These are phyloP conservation scores for Smithornis capensis DNA, from an alignment of 2,113 vertebrate genomes.

Conservation along the genomic window DNA sequence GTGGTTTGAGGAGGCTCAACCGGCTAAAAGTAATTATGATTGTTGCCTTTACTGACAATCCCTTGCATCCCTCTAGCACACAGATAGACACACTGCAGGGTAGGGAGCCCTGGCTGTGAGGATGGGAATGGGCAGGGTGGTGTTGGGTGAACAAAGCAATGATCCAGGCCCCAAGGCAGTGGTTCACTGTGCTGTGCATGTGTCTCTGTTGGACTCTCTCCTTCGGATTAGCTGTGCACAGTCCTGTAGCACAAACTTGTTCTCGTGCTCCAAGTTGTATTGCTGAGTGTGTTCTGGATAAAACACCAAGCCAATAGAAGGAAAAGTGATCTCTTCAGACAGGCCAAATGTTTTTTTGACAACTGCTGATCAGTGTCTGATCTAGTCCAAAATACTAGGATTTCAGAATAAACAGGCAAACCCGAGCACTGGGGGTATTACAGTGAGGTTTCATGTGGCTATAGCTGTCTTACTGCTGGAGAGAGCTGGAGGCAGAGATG, in stretches of 20 bases:
- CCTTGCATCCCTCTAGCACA: not conserved
- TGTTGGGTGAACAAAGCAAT: not conserved
- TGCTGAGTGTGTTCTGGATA: not conserved
- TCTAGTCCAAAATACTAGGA: not conserved
- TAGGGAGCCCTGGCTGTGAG: not conserved
- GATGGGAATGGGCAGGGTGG: not conserved
- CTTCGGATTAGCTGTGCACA: not conserved
- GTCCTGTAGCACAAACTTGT: not conserved
- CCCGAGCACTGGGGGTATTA: not conserved
- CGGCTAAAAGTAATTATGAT: not conserved
- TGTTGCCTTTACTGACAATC: not conserved
- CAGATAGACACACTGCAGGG: not conserved
- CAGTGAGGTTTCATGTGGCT: not conserved
- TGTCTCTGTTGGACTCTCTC: not conserved
- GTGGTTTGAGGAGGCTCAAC: not conserved
- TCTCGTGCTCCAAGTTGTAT: not conserved
- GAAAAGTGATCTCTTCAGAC: not conserved
- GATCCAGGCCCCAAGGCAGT: not conserved
- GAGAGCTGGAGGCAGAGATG: not conserved
- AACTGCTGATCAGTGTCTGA: not conserved
- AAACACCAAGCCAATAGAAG: not conserved
- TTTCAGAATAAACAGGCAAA: not conserved
- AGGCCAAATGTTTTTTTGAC: not conserved
- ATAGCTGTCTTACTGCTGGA: not conserved
- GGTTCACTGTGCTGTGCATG: fast-evolving